These are phyloP conservation scores for Zonitis immaculata DNA, from an alignment of 2,888 invertebrate species.

Conservation along the genomic window DNA sequence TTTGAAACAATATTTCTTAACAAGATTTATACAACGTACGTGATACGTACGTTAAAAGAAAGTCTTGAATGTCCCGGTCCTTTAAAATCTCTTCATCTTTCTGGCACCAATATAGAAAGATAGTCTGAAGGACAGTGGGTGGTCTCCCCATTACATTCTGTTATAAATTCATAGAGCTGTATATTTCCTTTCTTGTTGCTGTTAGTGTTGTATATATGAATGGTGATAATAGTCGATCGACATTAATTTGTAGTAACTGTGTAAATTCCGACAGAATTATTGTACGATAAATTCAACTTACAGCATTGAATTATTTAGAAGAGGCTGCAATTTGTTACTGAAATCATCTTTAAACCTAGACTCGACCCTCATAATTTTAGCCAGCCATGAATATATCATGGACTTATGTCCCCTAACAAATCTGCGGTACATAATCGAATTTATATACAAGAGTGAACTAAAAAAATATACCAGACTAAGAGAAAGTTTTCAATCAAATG, in stretches of 20 bases:
- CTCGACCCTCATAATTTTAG: constrained; percentile 45
- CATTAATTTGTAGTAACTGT: constrained; percentile 16
- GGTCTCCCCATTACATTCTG: too few species aligned
- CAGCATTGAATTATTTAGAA: constrained; percentile 46
- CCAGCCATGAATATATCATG: constrained; percentile 47
- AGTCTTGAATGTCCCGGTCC: too few species aligned
- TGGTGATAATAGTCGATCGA: constrained; percentile 13
- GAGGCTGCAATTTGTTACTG: constrained; percentile 46
- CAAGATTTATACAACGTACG: too few species aligned
- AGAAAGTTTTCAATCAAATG: constrained; percentile 62
- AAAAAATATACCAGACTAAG: constrained; percentile 46
- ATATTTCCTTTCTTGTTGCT: too few species aligned
- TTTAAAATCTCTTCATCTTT: too few species aligned
- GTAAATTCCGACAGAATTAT: constrained; percentile 19
- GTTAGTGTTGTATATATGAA: constrained; percentile 1
- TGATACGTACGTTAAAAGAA: too few species aligned
- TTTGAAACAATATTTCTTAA: too few species aligned
- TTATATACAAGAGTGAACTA: constrained; percentile 47
- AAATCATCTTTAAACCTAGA: constrained; percentile 45
- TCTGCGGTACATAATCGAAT: constrained; percentile 51
- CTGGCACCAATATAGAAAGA: too few species aligned
- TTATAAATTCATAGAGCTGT: too few species aligned
- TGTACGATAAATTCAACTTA: constrained; percentile 39
- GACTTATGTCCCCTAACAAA: constrained; percentile 44
- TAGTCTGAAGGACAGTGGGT: too few species aligned